Evolutionary conservation across 2,113 vertebrate genomes (phyloP).

Genomic region (Oceanodroma tethys): DNA sequence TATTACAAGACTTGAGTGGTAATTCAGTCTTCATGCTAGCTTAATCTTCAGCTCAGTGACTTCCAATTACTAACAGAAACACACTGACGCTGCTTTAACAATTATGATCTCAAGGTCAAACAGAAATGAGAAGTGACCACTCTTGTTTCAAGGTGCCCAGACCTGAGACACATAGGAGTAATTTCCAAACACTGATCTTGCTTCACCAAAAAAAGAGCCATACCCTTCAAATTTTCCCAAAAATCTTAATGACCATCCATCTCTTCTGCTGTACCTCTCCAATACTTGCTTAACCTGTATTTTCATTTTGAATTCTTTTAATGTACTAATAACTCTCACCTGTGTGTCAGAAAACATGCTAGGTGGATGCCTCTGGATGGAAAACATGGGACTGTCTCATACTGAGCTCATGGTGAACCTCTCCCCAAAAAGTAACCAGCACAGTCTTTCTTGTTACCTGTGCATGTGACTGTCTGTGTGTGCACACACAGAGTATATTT

Average conservation of each 20-base stretch:
- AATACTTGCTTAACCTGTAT: neutral
- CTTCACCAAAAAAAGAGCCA: neutral
- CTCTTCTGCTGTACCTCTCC: neutral
- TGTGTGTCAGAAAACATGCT: neutral
- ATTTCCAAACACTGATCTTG: neutral
- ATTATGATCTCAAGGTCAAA: neutral
- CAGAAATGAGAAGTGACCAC: neutral
- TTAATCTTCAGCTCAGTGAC: neutral
- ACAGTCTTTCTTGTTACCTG: neutral
- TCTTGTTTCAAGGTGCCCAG: neutral
- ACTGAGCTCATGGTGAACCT: fast-evolving
- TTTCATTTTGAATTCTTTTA: neutral
- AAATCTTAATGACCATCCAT: neutral
- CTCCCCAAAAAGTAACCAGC: neutral
- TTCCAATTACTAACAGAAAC: neutral
- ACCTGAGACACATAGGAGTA: neutral
- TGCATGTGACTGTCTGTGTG: fast-evolving
- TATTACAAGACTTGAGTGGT: neutral
- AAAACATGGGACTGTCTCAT: fast-evolving
- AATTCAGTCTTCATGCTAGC: constrained; percentile 5
- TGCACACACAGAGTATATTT: neutral
- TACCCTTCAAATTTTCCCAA: neutral
- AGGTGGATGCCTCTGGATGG: neutral
- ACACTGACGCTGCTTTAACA: neutral
- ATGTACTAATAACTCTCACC: neutral